Evolutionary conservation across 2,113 vertebrate species (phyloP).

Genomic region (Recurvirostra avosetta): DNA sequence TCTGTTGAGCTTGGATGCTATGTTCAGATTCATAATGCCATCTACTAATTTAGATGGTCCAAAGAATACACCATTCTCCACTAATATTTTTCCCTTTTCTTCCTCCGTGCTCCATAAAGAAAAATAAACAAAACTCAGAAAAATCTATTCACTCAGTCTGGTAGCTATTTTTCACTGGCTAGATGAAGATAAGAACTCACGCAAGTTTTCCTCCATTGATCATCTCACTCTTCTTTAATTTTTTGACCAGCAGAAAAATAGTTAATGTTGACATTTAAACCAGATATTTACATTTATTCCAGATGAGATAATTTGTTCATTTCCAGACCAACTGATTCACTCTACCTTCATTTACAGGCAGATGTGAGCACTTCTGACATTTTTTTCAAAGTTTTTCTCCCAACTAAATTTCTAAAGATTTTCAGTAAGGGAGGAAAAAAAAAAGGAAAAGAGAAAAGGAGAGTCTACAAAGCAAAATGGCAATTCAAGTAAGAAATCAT

Average conservation of each 20-base stretch:
- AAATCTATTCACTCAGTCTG: not conserved
- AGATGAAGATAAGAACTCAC: not conserved
- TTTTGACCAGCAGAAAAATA: not conserved
- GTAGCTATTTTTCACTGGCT: not conserved
- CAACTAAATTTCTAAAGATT: not conserved
- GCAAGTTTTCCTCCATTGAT: not conserved
- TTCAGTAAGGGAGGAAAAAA: not conserved
- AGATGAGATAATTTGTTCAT: not conserved
- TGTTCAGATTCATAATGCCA: not conserved
- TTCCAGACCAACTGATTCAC: not conserved
- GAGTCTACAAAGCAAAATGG: not conserved
- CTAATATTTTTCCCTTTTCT: not conserved
- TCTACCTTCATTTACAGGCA: not conserved
- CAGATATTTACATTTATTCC: not conserved
- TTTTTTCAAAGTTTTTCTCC: not conserved
- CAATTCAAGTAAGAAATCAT: not conserved
- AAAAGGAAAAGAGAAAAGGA: not conserved
- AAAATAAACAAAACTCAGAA: not conserved
- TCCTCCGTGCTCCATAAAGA: not conserved
- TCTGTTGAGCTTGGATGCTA: not conserved
- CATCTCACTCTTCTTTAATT: not conserved
- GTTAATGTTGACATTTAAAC: not conserved
- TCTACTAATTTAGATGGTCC: not conserved
- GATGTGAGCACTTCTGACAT: not conserved
- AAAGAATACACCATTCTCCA: not conserved